Conservation (phyloP, 2,113 vertebrate genomes). For the Urocolius indicus region DNA sequence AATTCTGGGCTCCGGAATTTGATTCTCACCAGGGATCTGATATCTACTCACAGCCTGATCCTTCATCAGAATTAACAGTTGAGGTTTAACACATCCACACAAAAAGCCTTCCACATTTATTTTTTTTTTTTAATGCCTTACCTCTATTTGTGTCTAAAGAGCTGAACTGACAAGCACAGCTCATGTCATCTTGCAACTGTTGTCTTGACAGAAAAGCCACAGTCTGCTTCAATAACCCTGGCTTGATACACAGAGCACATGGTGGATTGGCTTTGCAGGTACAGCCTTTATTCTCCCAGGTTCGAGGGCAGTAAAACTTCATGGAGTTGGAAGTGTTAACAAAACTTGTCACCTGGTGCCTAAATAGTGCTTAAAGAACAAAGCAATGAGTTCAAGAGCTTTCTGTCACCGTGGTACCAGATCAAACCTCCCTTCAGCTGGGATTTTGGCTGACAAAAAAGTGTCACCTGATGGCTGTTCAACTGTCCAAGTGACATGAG, state of each 20-base stretch:
- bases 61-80: slow-evolving; percentile 29
- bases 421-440: background rate
- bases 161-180: slow-evolving; percentile 24
- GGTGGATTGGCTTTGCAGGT: background rate
- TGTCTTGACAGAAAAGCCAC: slow-evolving; percentile 4
- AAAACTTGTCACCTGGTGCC: background rate
- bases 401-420: background rate
- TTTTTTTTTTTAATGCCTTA: slow-evolving; percentile 38
- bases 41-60: slow-evolving; percentile 58
- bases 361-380: background rate
- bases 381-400: background rate
- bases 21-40: slow-evolving; percentile 60
- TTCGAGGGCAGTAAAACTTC: slow-evolving; percentile 7
- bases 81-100: slow-evolving; percentile 8
- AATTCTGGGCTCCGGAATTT: slow-evolving; percentile 58
- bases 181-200: background rate
- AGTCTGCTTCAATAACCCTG: background rate
- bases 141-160: background rate
- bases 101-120: slow-evolving; percentile 13
- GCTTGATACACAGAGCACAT: background rate
- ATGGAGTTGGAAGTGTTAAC: background rate
- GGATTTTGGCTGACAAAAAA: background rate
- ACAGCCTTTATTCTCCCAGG: background rate
- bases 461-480: background rate
- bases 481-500: background rate